These are phyloP conservation scores for Hydractinia symbiolongicarpus DNA, from an alignment of 30 jellyfish, hydroid and myxozoan species.

Conservation along the genomic window DNA sequence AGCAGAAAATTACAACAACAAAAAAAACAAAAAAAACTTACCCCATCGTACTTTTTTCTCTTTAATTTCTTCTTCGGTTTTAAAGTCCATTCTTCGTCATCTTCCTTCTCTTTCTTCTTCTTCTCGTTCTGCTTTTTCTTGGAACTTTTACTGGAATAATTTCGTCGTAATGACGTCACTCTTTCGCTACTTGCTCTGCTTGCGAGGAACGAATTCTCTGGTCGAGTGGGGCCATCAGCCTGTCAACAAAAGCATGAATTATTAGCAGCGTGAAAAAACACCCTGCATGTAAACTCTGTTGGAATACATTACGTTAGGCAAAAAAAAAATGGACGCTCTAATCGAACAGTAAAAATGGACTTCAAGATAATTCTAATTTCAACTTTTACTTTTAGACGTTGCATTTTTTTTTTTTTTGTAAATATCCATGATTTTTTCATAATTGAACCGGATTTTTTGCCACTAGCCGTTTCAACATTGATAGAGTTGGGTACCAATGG, in stretches of 20 bases:
- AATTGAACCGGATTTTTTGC: too few species aligned
- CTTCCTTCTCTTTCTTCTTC: neutral
- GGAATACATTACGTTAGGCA: too few species aligned
- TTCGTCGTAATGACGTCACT: neutral
- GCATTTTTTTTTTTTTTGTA: too few species aligned
- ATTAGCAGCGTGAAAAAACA: too few species aligned
- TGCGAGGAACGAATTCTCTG: neutral
- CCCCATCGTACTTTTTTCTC: neutral
- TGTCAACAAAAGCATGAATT: neutral
- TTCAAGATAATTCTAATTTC: too few species aligned
- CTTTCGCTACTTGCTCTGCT: neutral
- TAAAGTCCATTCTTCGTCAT: conserved; percentile 6
- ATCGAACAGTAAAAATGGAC: too few species aligned
- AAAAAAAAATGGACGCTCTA: too few species aligned
- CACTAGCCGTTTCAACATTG: too few species aligned
- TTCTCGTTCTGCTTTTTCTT: neutral
- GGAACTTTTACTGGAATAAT: neutral
- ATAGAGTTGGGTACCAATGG: too few species aligned
- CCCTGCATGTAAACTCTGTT: too few species aligned
- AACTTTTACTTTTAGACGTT: too few species aligned
- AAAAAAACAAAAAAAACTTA: neutral
- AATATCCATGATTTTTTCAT: too few species aligned
- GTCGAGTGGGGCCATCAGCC: conserved; percentile 17
- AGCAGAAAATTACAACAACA: neutral
- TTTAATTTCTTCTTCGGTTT: neutral